Percentiles rank a stretch among this genome's conserved stretches.
phyloP scores from a whole-genome alignment of 2,113 vertebrate species.

The Catharus fuscescens region DNA sequence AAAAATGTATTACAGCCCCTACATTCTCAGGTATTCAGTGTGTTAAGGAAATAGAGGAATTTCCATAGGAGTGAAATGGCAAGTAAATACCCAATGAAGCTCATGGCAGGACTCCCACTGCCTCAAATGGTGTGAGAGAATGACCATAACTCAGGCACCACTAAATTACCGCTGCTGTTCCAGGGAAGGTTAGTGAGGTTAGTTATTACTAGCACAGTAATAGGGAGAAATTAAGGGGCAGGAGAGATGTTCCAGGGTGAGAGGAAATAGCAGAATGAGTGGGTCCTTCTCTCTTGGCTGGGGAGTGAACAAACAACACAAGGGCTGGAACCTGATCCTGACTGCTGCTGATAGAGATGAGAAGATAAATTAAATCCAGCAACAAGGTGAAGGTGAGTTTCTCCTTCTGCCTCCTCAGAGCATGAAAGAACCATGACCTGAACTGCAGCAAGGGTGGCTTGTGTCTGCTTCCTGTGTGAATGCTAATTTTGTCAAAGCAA shows the following conservation, averaged over 20 bases:
- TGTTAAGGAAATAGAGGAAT: not conserved
- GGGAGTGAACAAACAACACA: not conserved
- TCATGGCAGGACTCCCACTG: not conserved
- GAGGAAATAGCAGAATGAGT: not conserved
- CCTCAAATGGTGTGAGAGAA: not conserved
- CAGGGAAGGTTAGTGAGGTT: not conserved
- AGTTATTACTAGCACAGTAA: not conserved
- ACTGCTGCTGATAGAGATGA: fast-evolving
- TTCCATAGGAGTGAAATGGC: not conserved
- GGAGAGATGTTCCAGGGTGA: not conserved
- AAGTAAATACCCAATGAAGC: not conserved
- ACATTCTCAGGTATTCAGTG: not conserved
- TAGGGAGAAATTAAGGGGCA: not conserved
- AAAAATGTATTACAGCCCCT: not conserved
- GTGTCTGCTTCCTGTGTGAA: not conserved
- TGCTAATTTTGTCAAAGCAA: not conserved
- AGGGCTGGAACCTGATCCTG: not conserved
- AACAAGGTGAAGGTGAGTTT: not conserved
- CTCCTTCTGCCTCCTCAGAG: not conserved
- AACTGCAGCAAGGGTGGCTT: not conserved
- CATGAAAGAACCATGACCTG: fast-evolving
- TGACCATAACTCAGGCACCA: not conserved
- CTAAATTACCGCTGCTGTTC: not conserved
- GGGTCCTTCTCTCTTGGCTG: fast-evolving
- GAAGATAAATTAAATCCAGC: not conserved